These are phyloP conservation scores for Macrochelys suwanniensis DNA, from an alignment of 2,797 vertebrate genomes.

Conservation along the genomic window DNA sequence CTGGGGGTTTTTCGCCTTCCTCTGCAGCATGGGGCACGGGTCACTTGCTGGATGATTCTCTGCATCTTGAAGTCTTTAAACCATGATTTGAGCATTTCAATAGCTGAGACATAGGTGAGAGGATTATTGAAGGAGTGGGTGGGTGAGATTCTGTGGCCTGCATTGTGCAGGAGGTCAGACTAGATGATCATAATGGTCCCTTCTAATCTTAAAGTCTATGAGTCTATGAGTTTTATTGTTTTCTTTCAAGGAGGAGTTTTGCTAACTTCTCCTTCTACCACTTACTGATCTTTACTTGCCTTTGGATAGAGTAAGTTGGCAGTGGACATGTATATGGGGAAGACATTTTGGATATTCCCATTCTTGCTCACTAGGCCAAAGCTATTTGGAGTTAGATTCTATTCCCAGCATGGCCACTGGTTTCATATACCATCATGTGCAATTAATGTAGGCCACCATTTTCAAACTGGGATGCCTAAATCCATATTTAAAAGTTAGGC, in stretches of 20 bases:
- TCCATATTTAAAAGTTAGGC: neutral
- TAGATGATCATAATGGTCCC: no score
- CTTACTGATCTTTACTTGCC: neutral
- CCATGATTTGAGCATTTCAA: no score
- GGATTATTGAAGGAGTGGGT: no score
- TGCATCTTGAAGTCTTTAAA: no score
- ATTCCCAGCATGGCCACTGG: neutral
- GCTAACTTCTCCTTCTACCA: neutral
- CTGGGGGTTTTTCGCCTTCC: no score
- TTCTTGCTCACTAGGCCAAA: neutral
- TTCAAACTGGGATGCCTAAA: neutral
- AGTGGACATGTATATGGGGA: fast-evolving
- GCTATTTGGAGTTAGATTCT: neutral
- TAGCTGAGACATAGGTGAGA: no score
- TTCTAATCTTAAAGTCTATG: no score
- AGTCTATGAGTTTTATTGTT: no score
- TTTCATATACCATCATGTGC: fast-evolving
- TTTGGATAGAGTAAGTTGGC: neutral
- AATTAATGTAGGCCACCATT: neutral
- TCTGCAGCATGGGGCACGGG: no score
- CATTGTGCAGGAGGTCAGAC: no score
- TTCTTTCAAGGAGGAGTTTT: neutral
- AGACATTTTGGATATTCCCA: neutral
- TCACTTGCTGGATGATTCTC: no score
- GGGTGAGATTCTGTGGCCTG: no score